A percentile compares a stretch with the other conserved stretches of the same genome.
Conservation (phyloP, 2,888 invertebrate species). For the Galerucella nymphaeae region DNA sequence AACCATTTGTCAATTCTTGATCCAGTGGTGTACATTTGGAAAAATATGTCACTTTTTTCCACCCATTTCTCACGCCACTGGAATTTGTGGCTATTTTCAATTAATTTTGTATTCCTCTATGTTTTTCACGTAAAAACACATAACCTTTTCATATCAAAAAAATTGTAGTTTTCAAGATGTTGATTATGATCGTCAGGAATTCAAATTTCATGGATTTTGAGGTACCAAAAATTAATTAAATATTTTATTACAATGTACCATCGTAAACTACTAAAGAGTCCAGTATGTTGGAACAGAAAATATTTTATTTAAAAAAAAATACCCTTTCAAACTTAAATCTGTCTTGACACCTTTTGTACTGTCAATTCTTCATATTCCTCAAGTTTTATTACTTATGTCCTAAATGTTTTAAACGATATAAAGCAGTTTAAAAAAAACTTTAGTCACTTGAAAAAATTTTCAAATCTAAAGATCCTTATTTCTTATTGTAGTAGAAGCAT, state of each 20-base stretch:
- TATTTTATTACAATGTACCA: background rate
- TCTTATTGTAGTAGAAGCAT: too few species aligned
- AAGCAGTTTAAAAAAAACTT: slow-evolving; percentile 10
- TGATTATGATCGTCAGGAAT: background rate
- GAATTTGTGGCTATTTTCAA: too few species aligned
- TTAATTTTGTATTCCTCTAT: too few species aligned
- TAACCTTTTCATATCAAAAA: too few species aligned
- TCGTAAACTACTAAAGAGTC: slow-evolving; percentile 2
- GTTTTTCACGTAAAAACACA: too few species aligned
- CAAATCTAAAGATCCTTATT: background rate
- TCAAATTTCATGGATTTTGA: background rate
- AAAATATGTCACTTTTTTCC: too few species aligned
- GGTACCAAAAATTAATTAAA: background rate
- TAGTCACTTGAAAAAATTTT: background rate
- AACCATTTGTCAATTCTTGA: too few species aligned
- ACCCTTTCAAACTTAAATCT: slow-evolving; percentile 32
- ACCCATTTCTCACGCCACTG: too few species aligned
- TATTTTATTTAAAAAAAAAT: slow-evolving; percentile 8
- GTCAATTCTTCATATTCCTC: slow-evolving; percentile 23
- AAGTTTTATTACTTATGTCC: slow-evolving; percentile 27
- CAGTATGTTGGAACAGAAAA: slow-evolving; percentile 26
- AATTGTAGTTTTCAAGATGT: too few species aligned
- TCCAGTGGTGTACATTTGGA: too few species aligned
- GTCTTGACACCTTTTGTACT: slow-evolving; percentile 11
- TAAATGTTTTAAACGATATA: slow-evolving; percentile 22